phyloP scores from a whole-genome alignment of 2,113 vertebrate genomes.

The Prochilodus magdalenae region DNA sequence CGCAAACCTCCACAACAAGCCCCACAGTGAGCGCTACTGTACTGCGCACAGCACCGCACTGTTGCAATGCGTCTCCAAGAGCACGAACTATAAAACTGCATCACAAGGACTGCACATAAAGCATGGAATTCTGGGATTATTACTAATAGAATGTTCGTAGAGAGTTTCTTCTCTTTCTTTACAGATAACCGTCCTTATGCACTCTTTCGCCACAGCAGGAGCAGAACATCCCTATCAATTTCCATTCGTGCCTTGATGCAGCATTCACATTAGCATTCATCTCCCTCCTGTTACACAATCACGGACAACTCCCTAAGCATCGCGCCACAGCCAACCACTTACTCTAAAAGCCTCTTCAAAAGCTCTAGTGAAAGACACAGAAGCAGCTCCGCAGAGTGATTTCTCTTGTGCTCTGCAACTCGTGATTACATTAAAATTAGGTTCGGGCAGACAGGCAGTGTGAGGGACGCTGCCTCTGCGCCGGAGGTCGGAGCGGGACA shows the following conservation, averaged over 20 bases:
- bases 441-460: background rate
- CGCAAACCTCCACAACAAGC: conserved; percentile 35
- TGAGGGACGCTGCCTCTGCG: background rate
- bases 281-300: conserved; percentile 46
- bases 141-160: conserved; percentile 14
- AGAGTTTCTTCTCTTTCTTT: conserved; percentile 13
- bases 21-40: conserved; percentile 13
- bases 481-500: background rate
- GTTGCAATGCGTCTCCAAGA: background rate
- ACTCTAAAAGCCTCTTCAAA: conserved; percentile 51
- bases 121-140: background rate
- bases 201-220: conserved; percentile 18
- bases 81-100: conserved; percentile 9
- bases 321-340: conserved; percentile 34
- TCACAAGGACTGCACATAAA: background rate
- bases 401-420: conserved; percentile 10
- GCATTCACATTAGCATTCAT: conserved; percentile 63
- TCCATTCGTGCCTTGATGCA: conserved; percentile 27
- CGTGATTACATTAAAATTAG: conserved; percentile 24
- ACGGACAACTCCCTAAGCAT: conserved; percentile 44
- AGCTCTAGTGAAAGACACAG: conserved; percentile 7
- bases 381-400: conserved; percentile 2
- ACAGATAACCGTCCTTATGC: background rate
- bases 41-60: background rate
- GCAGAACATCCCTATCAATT: conserved; percentile 39